phyloP scores from a whole-genome alignment of 2,797 vertebrate genomes.

The Sphenodon punctatus region DNA sequence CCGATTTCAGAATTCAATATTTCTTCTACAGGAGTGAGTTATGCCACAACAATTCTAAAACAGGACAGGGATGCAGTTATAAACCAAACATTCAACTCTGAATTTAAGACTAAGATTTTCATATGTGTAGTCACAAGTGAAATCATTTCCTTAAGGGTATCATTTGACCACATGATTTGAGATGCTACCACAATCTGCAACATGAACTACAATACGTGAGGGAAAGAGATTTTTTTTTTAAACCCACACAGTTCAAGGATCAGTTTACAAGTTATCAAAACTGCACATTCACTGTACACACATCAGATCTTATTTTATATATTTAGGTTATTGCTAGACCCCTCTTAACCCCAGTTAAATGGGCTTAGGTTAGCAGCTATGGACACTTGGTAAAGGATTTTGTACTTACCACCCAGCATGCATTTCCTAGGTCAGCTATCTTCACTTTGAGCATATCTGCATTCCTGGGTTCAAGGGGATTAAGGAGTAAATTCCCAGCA shows the following conservation, averaged over 20 bases:
- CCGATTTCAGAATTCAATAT: no score
- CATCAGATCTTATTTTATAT: no score
- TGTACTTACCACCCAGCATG: conserved; percentile 98
- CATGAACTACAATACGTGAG: no score
- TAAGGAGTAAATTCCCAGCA: conserved; percentile 92
- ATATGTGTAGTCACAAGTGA: background rate
- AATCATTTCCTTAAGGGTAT: background rate
- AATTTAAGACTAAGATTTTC: background rate
- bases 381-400: background rate
- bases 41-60: background rate
- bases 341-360: conserved; percentile 4
- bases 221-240: no score
- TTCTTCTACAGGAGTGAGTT: background rate
- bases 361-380: conserved; percentile 18
- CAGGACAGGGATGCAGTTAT: background rate
- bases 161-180: no score
- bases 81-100: background rate
- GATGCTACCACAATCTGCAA: no score
- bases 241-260: no score
- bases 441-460: conserved; percentile 97
- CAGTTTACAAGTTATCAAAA: background rate
- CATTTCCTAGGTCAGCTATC: conserved; percentile 98
- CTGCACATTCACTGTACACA: background rate
- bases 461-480: conserved; percentile 96
- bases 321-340: conserved; percentile 12